Evolutionary conservation across 2,888 invertebrate genomes (phyloP).

Genomic region (Steinernema hermaphroditum): DNA sequence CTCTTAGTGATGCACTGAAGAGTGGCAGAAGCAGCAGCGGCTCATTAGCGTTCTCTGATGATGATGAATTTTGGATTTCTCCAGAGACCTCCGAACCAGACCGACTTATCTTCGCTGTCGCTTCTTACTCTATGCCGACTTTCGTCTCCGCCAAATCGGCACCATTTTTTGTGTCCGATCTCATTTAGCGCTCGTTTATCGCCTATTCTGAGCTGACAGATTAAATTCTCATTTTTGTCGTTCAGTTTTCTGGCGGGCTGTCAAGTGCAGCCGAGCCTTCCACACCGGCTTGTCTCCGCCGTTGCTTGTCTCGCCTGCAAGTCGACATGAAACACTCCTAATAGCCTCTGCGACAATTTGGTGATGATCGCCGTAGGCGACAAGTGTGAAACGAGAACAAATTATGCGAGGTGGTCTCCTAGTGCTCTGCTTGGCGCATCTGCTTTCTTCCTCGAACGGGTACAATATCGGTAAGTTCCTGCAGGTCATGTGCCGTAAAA

Average conservation of each 20-base stretch:
- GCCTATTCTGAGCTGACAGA: not conserved
- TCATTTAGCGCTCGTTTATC: constrained; percentile 2
- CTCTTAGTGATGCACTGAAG: constrained; percentile 1
- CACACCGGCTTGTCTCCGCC: not conserved
- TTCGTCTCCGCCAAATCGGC: not conserved
- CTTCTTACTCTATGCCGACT: not conserved
- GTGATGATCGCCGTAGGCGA: constrained; percentile 13
- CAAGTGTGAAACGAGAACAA: not conserved
- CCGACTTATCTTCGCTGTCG: not conserved
- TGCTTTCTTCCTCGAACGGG: not conserved
- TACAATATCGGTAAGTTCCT: constrained; percentile 15
- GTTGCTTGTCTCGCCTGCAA: not conserved
- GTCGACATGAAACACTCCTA: constrained; percentile 9
- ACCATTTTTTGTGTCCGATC: not conserved
- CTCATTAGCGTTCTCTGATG: constrained; percentile 16
- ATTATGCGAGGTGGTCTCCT: constrained; percentile 17
- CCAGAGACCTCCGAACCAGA: constrained; percentile 1
- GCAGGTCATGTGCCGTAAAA: no score
- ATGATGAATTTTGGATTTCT: constrained; percentile 26
- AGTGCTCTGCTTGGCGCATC: not conserved
- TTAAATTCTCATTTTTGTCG: not conserved
- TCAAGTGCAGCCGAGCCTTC: constrained; percentile 2
- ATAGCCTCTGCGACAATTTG: not conserved
- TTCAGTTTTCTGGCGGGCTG: not conserved
- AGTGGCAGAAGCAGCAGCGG: constrained; percentile 22